Evolutionary conservation across 2,888 invertebrate genomes (phyloP).

Genomic region (Leucophenga montana): DNA sequence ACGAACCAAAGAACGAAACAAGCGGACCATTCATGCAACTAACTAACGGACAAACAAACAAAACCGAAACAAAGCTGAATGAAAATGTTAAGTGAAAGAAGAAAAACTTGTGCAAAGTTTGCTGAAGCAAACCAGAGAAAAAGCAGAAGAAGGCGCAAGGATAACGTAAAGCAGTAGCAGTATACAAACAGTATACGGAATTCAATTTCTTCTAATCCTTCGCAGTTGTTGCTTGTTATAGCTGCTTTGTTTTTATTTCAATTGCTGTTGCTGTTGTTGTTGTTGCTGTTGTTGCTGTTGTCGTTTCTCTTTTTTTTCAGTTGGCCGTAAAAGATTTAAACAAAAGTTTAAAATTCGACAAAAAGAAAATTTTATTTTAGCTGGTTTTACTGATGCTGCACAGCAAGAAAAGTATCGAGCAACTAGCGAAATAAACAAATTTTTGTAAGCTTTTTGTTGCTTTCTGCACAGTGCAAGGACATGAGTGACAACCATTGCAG

Average conservation of each 20-base stretch:
- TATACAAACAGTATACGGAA: conserved; percentile 39
- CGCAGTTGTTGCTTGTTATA: conserved; percentile 34
- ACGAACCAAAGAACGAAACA: conserved; percentile 5
- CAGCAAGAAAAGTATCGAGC: conserved; percentile 34
- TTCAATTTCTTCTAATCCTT: conserved; percentile 56
- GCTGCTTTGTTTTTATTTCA: conserved; percentile 25
- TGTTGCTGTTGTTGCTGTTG: conserved; percentile 38
- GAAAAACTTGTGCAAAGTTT: conserved; percentile 32
- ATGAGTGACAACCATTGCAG: conserved; percentile 18
- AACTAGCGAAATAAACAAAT: conserved; percentile 50
- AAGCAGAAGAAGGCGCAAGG: conserved; percentile 5
- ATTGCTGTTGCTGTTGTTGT: conserved; percentile 23
- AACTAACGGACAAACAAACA: conserved; percentile 45
- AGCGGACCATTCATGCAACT: conserved; percentile 49
- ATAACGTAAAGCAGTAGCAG: neutral
- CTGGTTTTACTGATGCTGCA: conserved; percentile 33
- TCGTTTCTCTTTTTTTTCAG: conserved; percentile 32
- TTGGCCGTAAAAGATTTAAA: conserved; percentile 36
- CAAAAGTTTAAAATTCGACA: conserved; percentile 31
- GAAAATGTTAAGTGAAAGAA: conserved; percentile 21
- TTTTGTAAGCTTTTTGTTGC: conserved; percentile 24
- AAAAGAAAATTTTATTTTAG: conserved; percentile 44
- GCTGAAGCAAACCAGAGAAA: conserved; percentile 26
- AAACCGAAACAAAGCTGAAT: conserved; percentile 28
- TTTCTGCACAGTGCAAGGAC: neutral